A percentile compares a stretch with the other conserved stretches of the same genome.
Conservation (phyloP, 2,797 vertebrate genomes). For the Aldrovandia affinis region DNA sequence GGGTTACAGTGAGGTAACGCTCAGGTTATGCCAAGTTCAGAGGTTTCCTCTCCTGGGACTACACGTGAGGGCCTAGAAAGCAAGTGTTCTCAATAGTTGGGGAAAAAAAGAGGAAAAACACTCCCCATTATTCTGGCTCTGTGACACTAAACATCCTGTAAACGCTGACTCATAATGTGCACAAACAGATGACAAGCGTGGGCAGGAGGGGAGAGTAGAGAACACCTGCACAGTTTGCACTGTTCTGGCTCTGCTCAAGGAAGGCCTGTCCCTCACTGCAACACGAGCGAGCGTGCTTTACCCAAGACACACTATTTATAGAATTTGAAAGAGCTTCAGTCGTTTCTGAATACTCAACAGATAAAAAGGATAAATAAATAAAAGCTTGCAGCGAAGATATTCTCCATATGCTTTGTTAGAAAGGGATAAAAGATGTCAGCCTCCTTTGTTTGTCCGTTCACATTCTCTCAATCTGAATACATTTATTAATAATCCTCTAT, state of each 20-base stretch:
- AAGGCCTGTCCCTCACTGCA: slow-evolving; percentile 23
- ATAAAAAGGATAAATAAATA: slow-evolving; percentile 60
- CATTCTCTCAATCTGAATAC: slow-evolving; percentile 66
- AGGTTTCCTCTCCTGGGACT: background rate
- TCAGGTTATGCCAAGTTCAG: slow-evolving; percentile 14
- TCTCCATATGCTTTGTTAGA: slow-evolving; percentile 58
- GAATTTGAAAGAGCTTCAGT: slow-evolving; percentile 40
- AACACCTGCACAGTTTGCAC: slow-evolving; percentile 84
- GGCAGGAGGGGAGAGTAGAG: slow-evolving; percentile 49
- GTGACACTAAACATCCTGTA: slow-evolving; percentile 84
- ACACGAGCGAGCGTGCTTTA: slow-evolving; percentile 27
- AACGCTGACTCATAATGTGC: slow-evolving; percentile 83
- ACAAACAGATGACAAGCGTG: slow-evolving; percentile 85
- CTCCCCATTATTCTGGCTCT: slow-evolving; percentile 80
- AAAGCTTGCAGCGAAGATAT: slow-evolving; percentile 55
- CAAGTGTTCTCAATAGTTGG: slow-evolving; percentile 58
- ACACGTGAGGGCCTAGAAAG: slow-evolving; percentile 14
- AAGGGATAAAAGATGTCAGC: slow-evolving; percentile 31
- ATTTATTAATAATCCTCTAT: slow-evolving; percentile 72
- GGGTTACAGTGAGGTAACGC: background rate
- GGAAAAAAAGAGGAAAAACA: slow-evolving; percentile 70
- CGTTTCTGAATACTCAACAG: slow-evolving; percentile 55
- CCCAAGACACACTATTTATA: slow-evolving; percentile 50
- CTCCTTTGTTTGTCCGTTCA: slow-evolving; percentile 51
- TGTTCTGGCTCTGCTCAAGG: slow-evolving; percentile 47